Conservation (phyloP, 2,888 invertebrate species). For the Trissolcus brochymenae region DNA sequence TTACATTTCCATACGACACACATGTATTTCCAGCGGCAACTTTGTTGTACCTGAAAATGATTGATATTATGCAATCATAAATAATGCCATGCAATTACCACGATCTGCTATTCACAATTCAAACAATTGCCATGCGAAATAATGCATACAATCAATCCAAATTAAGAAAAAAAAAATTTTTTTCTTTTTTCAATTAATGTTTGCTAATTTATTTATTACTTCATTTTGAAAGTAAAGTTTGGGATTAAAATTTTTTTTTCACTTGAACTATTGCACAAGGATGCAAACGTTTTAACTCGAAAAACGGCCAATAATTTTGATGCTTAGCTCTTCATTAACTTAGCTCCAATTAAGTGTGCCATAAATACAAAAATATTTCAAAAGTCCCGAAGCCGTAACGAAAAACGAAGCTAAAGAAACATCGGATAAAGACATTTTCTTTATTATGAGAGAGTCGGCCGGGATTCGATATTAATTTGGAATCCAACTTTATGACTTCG, state of each 20-base stretch:
- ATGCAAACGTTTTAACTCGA: too few species aligned
- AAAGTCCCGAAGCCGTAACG: neutral
- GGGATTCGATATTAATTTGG: slow-evolving; percentile 25
- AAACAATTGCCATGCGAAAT: too few species aligned
- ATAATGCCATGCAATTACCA: too few species aligned
- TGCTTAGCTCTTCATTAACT: neutral
- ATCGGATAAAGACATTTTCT: slow-evolving; percentile 18
- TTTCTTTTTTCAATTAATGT: too few species aligned
- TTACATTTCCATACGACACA: slow-evolving; percentile 28
- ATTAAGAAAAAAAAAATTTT: too few species aligned
- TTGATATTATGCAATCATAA: too few species aligned
- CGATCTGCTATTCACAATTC: too few species aligned
- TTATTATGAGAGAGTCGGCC: neutral
- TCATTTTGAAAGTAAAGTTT: too few species aligned
- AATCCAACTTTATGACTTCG: slow-evolving; percentile 20
- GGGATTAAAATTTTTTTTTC: too few species aligned
- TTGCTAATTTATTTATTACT: too few species aligned
- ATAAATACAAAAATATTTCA: slow-evolving; percentile 1
- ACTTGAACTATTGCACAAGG: too few species aligned
- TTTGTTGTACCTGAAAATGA: slow-evolving; percentile 1
- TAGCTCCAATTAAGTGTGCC: slow-evolving; percentile 2
- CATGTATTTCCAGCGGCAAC: slow-evolving; percentile 1
- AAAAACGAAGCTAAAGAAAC: neutral
- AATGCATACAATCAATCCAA: too few species aligned
- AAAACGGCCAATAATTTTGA: neutral